Percentiles rank a stretch among this genome's conserved stretches.
Conservation (phyloP, 1,140 invertebrate genomes). For the silkworm (Bombyx mori) region DNA sequence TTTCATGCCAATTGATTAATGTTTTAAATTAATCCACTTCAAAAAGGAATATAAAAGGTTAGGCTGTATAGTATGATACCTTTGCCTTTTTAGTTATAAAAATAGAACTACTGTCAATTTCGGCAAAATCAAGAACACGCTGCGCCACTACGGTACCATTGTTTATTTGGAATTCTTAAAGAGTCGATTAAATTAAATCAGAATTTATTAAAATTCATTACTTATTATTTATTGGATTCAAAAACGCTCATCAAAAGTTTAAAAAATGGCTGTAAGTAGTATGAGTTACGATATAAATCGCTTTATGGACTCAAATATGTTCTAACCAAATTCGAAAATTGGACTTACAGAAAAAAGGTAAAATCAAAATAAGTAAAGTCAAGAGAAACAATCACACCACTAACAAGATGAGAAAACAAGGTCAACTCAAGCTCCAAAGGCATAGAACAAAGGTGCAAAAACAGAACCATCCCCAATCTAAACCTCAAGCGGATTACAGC, state of each 20-base stretch:
- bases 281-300: too few species aligned
- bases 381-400: constrained; percentile 77
- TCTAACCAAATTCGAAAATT: constrained; percentile 2
- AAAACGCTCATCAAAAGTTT: not conserved
- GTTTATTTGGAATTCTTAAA: constrained; percentile 11
- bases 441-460: constrained; percentile 59
- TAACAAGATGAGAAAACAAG: constrained; percentile 74
- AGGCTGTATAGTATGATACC: too few species aligned
- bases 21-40: too few species aligned
- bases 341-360: constrained; percentile 65
- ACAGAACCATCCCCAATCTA: constrained; percentile 42
- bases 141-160: constrained; percentile 23
- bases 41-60: too few species aligned
- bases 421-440: constrained; percentile 72
- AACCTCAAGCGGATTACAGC: constrained; percentile 33
- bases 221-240: constrained; percentile 1
- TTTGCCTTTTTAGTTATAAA: too few species aligned
- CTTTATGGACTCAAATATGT: not conserved
- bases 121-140: constrained; percentile 1
- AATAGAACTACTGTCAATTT: constrained; percentile 7
- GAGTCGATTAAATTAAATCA: not conserved
- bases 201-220: too few species aligned
- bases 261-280: constrained; percentile 45
- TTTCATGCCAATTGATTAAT: too few species aligned
- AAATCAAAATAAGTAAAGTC: constrained; percentile 73